Conservation (phyloP, 2,113 vertebrate species). For the Phalacrocorax aristotelis region DNA sequence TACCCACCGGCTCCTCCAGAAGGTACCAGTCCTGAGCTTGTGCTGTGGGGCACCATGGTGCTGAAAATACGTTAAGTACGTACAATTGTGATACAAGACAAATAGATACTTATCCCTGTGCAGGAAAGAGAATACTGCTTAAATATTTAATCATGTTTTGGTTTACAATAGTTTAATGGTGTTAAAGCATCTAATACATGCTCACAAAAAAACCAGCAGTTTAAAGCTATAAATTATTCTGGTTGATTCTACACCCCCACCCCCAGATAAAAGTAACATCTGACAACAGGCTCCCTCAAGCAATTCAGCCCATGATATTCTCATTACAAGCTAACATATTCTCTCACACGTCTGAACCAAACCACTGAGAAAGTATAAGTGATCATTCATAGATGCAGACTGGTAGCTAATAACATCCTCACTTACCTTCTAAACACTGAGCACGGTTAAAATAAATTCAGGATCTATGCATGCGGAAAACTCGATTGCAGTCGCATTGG, state of each 20-base stretch:
- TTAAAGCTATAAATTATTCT: constrained; percentile 42
- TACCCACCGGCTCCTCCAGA: neutral
- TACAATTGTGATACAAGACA: neutral
- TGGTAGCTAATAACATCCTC: constrained; percentile 42
- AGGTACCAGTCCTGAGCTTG: neutral
- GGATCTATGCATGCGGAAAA: constrained; percentile 15
- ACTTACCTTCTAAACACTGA: constrained; percentile 36
- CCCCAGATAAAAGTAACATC: neutral
- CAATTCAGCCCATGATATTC: neutral
- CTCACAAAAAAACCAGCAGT: neutral
- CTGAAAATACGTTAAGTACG: neutral
- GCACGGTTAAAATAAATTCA: constrained; percentile 40
- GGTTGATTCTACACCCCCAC: neutral
- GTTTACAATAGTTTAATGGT: constrained; percentile 15
- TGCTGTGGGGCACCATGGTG: neutral
- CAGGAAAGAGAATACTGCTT: neutral
- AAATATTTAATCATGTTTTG: constrained; percentile 48
- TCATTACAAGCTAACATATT: constrained; percentile 6
- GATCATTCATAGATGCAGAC: constrained; percentile 11
- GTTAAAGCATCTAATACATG: neutral
- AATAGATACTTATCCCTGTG: neutral
- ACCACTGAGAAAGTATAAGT: neutral
- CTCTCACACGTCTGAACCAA: constrained; percentile 17
- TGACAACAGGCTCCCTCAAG: neutral
- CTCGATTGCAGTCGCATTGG: neutral